Evolutionary conservation across 2,797 vertebrate genomes (phyloP), one percentile per base, ranked within the genome.

Genomic region (Simalia tracyae): DNA sequence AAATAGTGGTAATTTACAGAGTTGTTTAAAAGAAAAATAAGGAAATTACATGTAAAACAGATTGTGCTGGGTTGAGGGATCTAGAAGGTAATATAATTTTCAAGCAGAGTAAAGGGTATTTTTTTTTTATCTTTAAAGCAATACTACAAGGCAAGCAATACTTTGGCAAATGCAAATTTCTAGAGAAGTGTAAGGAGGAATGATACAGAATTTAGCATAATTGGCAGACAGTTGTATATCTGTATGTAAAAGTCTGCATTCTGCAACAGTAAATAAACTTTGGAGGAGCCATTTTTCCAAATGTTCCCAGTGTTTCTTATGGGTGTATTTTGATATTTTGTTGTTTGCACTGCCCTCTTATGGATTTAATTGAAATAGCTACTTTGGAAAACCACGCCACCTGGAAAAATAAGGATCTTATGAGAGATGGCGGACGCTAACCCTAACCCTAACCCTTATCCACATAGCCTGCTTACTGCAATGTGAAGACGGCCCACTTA

Each of bases 301-400:
- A 57, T 22, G 64, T 17, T 28, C 10, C n/a, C 59, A 85, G 54
- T 89, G 5, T 59, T 87, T n/a, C 2, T 26, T 54, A 84, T 84
- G 68, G 59, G 31, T 50, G 36, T 22, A 36, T 17, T 81, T 31
- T 56, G 28, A 26, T 31, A 89, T 86, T 76, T 46, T 26, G 56
- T 92, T 88, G 72, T 56, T 88, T 92, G 31, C 50, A 88, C 68
- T 88, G 92, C 92, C 92, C 89, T 90, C 92, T 84, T 63, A 26
- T 84, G 92, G 92, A 50, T 88, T 46, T 26, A 26, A 31, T 12
- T 64, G 64, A 88, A 90, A 87, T 90, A 59, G 64, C 86, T 17
- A 9, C 11, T 12, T 2, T 46, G 36, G 68, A 54, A 54, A 54
- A 54, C 50, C 50, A 54, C 50, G 8, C 50, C 50, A 54, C 50